Percentiles rank a stretch among this genome's conserved stretches.
These are phyloP conservation scores for Dissostichus mawsoni DNA, from an alignment of 2,113 vertebrate genomes.

Conservation along the genomic window DNA sequence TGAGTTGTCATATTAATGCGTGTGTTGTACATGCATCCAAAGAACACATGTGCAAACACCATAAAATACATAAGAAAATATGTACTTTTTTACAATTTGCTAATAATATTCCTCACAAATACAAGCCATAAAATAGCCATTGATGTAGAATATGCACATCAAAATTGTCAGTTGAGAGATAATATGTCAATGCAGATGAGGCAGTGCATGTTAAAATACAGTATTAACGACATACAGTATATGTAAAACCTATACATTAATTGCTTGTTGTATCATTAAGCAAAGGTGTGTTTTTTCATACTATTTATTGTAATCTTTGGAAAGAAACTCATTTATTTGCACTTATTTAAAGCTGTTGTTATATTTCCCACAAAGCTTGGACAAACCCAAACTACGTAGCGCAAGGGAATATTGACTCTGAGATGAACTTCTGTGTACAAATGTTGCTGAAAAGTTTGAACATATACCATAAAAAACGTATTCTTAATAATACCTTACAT, in stretches of 20 bases:
- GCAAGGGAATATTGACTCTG: neutral
- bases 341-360: neutral
- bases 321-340: neutral
- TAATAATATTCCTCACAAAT: neutral
- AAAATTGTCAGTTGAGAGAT: neutral
- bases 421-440: neutral
- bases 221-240: neutral
- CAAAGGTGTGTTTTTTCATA: neutral
- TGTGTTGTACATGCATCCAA: slow-evolving; percentile 1
- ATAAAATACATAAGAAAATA: neutral
- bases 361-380: neutral
- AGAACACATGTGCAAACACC: slow-evolving; percentile 23
- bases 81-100: neutral
- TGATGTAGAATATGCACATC: neutral
- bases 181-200: neutral
- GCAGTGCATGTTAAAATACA: too few species aligned
- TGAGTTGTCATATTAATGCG: slow-evolving; percentile 3
- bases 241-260: neutral
- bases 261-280: neutral
- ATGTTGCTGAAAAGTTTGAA: too few species aligned
- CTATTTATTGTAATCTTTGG: neutral
- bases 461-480: neutral
- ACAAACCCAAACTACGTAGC: neutral
- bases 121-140: neutral
- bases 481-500: neutral